Evolutionary conservation across 2,797 vertebrate genomes (phyloP).

Genomic region (Fistularia commersonii): DNA sequence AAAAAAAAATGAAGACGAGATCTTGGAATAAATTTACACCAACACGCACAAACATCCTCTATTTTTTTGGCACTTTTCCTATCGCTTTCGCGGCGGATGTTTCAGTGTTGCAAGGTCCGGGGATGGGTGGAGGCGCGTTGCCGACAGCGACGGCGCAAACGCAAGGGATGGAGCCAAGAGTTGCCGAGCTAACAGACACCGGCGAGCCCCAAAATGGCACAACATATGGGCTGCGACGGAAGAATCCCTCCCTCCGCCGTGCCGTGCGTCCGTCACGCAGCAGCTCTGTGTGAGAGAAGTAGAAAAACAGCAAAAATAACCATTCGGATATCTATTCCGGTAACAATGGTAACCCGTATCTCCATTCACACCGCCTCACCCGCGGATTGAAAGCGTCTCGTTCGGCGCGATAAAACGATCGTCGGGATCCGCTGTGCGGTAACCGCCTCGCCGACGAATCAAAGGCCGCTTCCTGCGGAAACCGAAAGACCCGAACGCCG

Average conservation of each 20-base stretch:
- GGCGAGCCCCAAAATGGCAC: conserved; percentile 61
- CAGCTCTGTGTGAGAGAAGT: conserved; percentile 27
- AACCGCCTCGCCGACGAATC: conserved; percentile 18
- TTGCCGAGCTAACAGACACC: conserved; percentile 58
- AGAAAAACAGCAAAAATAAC: conserved; percentile 21
- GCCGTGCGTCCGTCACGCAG: conserved; percentile 31
- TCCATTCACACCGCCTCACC: not conserved
- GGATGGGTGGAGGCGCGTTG: conserved; percentile 49
- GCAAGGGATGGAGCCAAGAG: conserved; percentile 52
- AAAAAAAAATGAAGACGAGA: no score
- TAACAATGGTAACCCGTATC: conserved; percentile 33
- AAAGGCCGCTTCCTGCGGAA: conserved; percentile 8
- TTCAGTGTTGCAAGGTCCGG: conserved; percentile 37
- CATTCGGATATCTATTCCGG: conserved; percentile 57
- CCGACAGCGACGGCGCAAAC: conserved; percentile 43
- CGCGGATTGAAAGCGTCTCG: conserved; percentile 41
- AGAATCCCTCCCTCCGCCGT: conserved; percentile 33
- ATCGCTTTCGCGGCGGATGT: conserved; percentile 19
- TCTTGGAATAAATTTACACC: no score
- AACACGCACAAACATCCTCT: no score
- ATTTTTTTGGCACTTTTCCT: not conserved
- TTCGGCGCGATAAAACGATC: conserved; percentile 48
- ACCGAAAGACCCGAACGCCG: not conserved
- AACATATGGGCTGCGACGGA: conserved; percentile 66
- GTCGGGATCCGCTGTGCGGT: conserved; percentile 38